Percentiles rank a stretch among this genome's conserved stretches.
Conservation (phyloP, 2,888 invertebrate genomes). For the Leucophenga montana region DNA sequence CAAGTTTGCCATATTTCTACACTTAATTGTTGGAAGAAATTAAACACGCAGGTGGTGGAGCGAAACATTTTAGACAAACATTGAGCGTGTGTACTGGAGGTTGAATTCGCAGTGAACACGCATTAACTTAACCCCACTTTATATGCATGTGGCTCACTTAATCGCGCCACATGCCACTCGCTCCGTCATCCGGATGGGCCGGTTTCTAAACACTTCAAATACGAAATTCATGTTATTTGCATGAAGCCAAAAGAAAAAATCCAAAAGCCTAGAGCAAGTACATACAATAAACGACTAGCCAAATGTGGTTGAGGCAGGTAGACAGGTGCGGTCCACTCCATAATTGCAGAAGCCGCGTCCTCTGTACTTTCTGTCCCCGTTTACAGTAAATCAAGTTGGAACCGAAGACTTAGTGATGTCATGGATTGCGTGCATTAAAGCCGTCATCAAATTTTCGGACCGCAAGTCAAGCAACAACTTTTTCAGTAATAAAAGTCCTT, state of each 20-base stretch:
- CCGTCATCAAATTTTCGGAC: constrained; percentile 62
- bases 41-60: background rate
- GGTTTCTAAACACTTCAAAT: background rate
- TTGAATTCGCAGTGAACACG: constrained; percentile 9
- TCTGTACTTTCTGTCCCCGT: too few relatives aligned
- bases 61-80: background rate
- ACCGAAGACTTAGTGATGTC: constrained; percentile 55
- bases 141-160: constrained; percentile 4
- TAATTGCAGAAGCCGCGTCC: too few relatives aligned
- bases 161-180: constrained; percentile 15
- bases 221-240: constrained; percentile 25
- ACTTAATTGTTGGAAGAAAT: constrained; percentile 19
- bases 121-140: constrained; percentile 16
- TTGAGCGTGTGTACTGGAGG: too few relatives aligned
- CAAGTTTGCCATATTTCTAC: constrained; percentile 16
- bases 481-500: background rate
- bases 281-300: too few relatives aligned
- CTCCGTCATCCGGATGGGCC: background rate
- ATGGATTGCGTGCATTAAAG: constrained; percentile 65
- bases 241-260: background rate
- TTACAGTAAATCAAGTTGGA: background rate
- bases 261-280: too few relatives aligned
- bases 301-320: background rate
- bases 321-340: constrained; percentile 4
- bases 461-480: constrained; percentile 19